Base-by-base conservation (phyloP, 2,113 vertebrate genomes). In the Pandion haliaetus region DNA sequence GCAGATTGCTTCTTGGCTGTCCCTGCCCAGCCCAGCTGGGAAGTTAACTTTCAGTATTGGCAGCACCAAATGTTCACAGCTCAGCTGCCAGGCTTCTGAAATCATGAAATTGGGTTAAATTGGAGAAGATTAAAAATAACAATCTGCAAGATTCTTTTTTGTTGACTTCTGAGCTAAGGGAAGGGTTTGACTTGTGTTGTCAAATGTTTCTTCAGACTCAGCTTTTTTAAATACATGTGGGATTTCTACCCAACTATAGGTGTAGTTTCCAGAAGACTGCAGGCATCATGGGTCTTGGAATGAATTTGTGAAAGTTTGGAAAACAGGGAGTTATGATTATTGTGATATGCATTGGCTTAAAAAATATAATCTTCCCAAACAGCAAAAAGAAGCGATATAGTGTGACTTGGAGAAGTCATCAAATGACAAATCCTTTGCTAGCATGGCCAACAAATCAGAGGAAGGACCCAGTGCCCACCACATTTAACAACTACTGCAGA, bases 61-160 rank as follows among this genome's bases (percentile, higher is more conserved):
- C 94, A 91, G 86, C 45, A 78, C 78, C 70, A 94, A 95, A 82
- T 87, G 81, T 95, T 96, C 94, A 42, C 9, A 16, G 24, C 45
- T 89, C 70, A 7, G 29, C 61, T 95, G 95, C 83, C 95, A 95
- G 86, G 20, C 65, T 86, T 79, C 77, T 76, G 66, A 89, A 81
- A 78, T 93, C 28, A 78, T 63, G 52, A 74, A 86, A 86, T 49
- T n/a, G 52, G 49, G 49, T 86, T 87, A 91, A 92, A 92, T 57
- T 26, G 29, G n/a, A 81, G 36, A 67, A 71, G 44, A 16, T 81
- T 88, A 90, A 88, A 95, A 93, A 84, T 88, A 94, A 49, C 29
- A 17, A 23, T 50, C 49, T 29, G 15, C 7, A 14, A 29, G 54
- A 57, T 62, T 21, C 24, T 5, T 73, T 88, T 26, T 72, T 0